Evolutionary conservation across 2,888 invertebrate species (phyloP).

Genomic region (Allolobophora icterica): DNA sequence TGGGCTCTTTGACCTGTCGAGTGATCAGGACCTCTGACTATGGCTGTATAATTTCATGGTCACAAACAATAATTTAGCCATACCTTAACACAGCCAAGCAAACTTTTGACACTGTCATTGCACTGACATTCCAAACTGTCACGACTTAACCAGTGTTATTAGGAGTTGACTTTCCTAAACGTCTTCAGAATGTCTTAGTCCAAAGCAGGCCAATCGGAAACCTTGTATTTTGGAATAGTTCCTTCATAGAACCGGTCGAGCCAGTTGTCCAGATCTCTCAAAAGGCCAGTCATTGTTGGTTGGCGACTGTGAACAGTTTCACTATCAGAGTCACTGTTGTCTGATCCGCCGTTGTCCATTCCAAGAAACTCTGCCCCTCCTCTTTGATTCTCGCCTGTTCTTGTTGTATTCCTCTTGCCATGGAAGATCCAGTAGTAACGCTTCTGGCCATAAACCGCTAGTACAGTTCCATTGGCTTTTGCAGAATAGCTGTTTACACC

Average conservation of each 20-base stretch:
- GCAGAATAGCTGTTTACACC: not conserved
- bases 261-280: constrained; percentile 71
- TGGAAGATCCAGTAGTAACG: constrained; percentile 11
- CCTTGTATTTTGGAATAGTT: constrained; percentile 88
- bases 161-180: not conserved
- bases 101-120: not conserved
- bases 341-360: not conserved
- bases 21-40: not conserved
- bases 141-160: not conserved
- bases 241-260: constrained; percentile 95
- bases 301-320: not conserved
- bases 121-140: not conserved
- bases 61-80: not conserved
- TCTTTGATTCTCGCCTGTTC: not conserved
- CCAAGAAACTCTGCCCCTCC: constrained; percentile 21
- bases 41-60: not conserved
- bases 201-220: constrained; percentile 88
- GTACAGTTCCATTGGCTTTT: not conserved
- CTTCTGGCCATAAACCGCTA: not conserved
- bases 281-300: not conserved
- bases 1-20: not conserved
- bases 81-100: not conserved
- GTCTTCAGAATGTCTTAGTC: not conserved
- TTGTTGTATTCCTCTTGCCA: constrained; percentile 12
- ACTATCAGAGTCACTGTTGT: not conserved